Evolutionary conservation across 2,888 invertebrate species (phyloP).

Genomic region (Leptopterna dolabrata): DNA sequence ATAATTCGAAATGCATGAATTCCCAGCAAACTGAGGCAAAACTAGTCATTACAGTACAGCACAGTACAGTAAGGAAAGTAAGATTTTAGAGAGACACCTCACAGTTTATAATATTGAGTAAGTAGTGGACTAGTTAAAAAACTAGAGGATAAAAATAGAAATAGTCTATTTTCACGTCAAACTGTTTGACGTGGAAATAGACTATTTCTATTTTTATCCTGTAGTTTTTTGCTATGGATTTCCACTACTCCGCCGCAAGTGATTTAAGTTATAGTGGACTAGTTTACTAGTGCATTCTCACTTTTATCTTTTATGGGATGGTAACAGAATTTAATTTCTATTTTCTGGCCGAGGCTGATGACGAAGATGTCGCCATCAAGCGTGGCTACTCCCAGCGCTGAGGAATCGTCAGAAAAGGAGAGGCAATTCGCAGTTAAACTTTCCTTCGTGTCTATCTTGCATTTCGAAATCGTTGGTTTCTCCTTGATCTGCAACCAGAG

Average conservation of each 20-base stretch:
- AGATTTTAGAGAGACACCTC: too few relatives aligned
- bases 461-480: slow-evolving; percentile 63
- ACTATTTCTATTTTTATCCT: too few relatives aligned
- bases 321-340: slow-evolving; percentile 45
- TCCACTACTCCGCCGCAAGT: too few relatives aligned
- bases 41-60: neutral
- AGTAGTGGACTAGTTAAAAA: too few relatives aligned
- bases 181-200: too few relatives aligned
- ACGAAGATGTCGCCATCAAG: slow-evolving; percentile 67
- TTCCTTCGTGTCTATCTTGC: slow-evolving; percentile 57
- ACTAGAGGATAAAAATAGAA: too few relatives aligned
- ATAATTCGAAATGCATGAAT: neutral
- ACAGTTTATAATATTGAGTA: too few relatives aligned
- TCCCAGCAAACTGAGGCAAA: neutral
- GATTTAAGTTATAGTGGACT: too few relatives aligned
- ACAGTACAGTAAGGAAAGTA: too few relatives aligned
- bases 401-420: slow-evolving; percentile 60
- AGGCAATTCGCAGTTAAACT: slow-evolving; percentile 57
- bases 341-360: slow-evolving; percentile 65
- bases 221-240: too few relatives aligned
- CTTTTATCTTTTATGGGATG: slow-evolving; percentile 57
- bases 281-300: slow-evolving; percentile 17
- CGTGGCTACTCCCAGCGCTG: slow-evolving; percentile 68
- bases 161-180: too few relatives aligned
- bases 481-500: slow-evolving; percentile 63